phyloP scores from a whole-genome alignment of 2,113 vertebrate species.

The Donacobius atricapilla region DNA sequence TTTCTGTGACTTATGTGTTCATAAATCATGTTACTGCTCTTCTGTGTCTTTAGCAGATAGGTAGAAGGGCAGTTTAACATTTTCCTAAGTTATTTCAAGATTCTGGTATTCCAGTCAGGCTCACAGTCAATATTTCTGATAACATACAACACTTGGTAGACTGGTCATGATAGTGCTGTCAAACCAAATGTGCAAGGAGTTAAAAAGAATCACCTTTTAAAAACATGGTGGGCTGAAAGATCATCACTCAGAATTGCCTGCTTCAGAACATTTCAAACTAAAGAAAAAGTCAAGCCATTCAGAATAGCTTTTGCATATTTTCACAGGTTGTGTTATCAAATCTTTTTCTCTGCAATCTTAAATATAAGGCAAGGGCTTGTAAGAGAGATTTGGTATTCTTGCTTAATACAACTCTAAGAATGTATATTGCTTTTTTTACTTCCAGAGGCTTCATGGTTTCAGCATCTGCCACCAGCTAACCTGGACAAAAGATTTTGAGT shows the following conservation, averaged over 20 bases:
- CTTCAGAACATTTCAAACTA: background rate
- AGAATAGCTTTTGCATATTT: background rate
- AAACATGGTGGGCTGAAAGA: background rate
- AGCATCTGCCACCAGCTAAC: background rate
- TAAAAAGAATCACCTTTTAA: background rate
- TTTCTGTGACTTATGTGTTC: background rate
- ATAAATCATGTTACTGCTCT: background rate
- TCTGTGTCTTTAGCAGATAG: background rate
- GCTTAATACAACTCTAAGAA: background rate
- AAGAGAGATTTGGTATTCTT: background rate
- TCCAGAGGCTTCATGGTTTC: background rate
- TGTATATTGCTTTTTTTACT: background rate
- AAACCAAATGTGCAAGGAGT: background rate
- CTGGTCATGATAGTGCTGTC: background rate
- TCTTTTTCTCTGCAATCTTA: background rate
- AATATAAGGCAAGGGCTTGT: background rate
- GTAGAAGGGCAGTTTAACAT: background rate
- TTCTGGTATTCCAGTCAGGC: background rate
- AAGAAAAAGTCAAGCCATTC: background rate
- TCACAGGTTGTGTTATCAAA: background rate
- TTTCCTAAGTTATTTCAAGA: background rate
- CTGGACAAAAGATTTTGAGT: background rate
- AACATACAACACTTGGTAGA: background rate
- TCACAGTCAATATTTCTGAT: background rate
- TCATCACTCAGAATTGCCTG: background rate